Evolutionary conservation across 1,140 invertebrate species (phyloP).

Genomic region (Triops longicaudatus): DNA sequence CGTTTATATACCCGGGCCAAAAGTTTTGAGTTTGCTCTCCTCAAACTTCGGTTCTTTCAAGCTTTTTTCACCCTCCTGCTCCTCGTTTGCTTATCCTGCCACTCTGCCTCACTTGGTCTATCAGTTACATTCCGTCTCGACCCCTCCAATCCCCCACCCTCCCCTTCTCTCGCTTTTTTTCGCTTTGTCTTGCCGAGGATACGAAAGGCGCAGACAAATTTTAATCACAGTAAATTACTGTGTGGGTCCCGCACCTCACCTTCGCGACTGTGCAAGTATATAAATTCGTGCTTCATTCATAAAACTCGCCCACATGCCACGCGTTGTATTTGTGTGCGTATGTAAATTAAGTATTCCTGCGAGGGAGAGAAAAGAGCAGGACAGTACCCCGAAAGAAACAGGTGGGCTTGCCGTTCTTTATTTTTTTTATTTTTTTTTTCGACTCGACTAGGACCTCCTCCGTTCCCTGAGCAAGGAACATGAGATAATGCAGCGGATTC

Average conservation of each 20-base stretch:
- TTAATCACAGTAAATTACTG: slow-evolving; percentile 4
- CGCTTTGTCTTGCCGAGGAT: background rate
- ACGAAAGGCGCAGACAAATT: background rate
- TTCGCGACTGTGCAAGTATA: background rate
- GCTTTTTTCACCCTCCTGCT: background rate
- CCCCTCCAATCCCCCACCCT: background rate
- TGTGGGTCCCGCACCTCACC: background rate
- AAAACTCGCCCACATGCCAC: slow-evolving; percentile 3
- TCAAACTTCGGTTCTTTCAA: background rate
- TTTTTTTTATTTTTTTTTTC: background rate
- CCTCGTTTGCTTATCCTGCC: background rate
- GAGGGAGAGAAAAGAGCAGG: background rate
- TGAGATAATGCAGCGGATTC: background rate
- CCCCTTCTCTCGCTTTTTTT: background rate
- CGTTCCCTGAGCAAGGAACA: background rate
- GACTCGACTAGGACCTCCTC: background rate
- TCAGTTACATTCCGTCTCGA: too few relatives aligned
- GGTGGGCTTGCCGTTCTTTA: background rate
- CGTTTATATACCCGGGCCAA: background rate
- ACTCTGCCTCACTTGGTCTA: background rate
- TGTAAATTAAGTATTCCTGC: slow-evolving; percentile 12
- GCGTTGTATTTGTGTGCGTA: slow-evolving; percentile 11
- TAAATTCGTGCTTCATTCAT: slow-evolving; percentile 12
- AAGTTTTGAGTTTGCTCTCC: slow-evolving; percentile 11
- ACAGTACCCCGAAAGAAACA: too few relatives aligned